These are phyloP conservation scores for Anthonomus grandis DNA, from an alignment of 1,140 invertebrate genomes.

Conservation along the genomic window DNA sequence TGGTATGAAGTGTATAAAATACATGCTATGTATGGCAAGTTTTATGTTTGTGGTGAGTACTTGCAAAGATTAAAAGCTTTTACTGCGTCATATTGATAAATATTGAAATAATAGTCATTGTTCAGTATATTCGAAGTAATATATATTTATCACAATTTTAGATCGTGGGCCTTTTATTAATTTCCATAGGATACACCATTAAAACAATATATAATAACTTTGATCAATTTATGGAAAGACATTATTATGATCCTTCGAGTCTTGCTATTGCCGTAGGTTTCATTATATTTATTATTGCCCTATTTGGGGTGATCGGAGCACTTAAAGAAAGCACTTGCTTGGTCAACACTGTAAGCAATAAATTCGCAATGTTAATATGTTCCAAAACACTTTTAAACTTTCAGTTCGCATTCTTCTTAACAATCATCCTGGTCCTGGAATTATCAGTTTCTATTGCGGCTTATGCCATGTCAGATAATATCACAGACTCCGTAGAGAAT, in stretches of 20 bases:
- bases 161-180: conserved; percentile 70
- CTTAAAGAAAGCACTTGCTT: conserved; percentile 79
- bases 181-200: conserved; percentile 74
- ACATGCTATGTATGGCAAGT: conserved; percentile 77
- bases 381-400: conserved; percentile 35
- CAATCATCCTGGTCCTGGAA: conserved; percentile 76
- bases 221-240: conserved; percentile 62
- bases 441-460: conserved; percentile 76
- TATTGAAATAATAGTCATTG: not conserved
- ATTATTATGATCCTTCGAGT: conserved; percentile 68
- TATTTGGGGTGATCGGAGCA: conserved; percentile 80
- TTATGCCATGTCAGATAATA: conserved; percentile 65
- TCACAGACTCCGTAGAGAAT: conserved; percentile 54
- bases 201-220: conserved; percentile 72
- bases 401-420: conserved; percentile 78
- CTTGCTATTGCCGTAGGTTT: conserved; percentile 73
- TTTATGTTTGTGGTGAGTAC: conserved; percentile 83
- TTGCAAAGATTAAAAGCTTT: not conserved
- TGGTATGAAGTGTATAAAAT: conserved; percentile 78
- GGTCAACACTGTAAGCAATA: conserved; percentile 65
- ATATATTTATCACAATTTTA: conserved; percentile 41
- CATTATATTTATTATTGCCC: conserved; percentile 72
- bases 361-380: not conserved
- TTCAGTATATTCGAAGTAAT: not conserved
- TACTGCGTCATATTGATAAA: not conserved